Percentiles rank a stretch among this genome's conserved stretches.
These are phyloP conservation scores for Drosophila multiciliata DNA, from an alignment of 2,888 invertebrate species.

Conservation along the genomic window DNA sequence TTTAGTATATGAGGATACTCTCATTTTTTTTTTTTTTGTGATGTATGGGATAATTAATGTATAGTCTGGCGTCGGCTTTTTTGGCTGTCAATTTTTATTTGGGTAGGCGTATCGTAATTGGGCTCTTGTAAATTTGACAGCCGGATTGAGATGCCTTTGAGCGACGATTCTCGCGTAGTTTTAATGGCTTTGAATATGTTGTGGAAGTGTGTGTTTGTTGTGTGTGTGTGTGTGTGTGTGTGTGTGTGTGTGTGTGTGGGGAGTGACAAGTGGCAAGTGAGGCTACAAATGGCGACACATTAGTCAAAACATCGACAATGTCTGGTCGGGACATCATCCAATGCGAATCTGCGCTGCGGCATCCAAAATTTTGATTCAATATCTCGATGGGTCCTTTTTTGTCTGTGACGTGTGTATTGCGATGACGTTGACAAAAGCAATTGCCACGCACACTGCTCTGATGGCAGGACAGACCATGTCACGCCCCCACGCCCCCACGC, in stretches of 20 bases:
- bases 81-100: constrained; percentile 6
- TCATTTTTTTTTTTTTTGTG: constrained; percentile 20
- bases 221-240: constrained; percentile 8
- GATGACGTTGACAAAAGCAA: constrained; percentile 35
- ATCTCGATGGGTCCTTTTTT: constrained; percentile 37
- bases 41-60: constrained; percentile 54
- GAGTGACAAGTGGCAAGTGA: constrained; percentile 26
- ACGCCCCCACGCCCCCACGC: constrained; percentile 2
- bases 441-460: constrained; percentile 33
- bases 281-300: constrained; percentile 52
- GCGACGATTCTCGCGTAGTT: constrained; percentile 48
- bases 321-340: constrained; percentile 40
- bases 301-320: constrained; percentile 58
- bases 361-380: constrained; percentile 56
- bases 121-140: constrained; percentile 54
- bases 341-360: constrained; percentile 22
- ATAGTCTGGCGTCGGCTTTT: constrained; percentile 34
- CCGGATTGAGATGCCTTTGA: constrained; percentile 49
- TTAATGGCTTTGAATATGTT: constrained; percentile 48
- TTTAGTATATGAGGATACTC: neutral
- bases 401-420: constrained; percentile 7
- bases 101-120: constrained; percentile 44
- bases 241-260: constrained; percentile 13
- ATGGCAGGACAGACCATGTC: constrained; percentile 23
- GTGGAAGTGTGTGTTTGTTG: constrained; percentile 18